Evolutionary conservation across 1,140 invertebrate species (phyloP).

Genomic region (Neuroterus valhalla): DNA sequence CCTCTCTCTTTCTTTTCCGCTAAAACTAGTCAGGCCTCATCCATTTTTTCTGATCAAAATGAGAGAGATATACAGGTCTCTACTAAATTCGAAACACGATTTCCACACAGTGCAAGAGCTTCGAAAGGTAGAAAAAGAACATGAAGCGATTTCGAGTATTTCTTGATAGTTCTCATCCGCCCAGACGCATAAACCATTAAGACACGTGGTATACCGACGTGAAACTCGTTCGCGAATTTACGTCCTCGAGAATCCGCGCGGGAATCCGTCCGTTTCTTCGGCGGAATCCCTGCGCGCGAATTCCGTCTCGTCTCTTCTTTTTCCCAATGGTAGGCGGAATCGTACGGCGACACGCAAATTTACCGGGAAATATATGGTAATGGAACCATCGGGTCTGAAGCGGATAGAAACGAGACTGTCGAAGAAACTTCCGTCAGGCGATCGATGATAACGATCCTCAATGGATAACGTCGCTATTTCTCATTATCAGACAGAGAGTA

Average conservation of each 20-base stretch:
- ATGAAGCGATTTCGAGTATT: background rate
- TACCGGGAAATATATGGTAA: conserved; percentile 62
- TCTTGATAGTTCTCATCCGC: conserved; percentile 25
- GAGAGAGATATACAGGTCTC: no score
- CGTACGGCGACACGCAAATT: conserved; percentile 53
- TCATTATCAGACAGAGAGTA: background rate
- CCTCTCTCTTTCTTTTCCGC: no score
- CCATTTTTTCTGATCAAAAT: no score
- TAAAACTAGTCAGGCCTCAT: no score
- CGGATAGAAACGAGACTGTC: conserved; percentile 54
- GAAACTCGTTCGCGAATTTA: conserved; percentile 49
- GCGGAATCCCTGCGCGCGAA: conserved; percentile 30
- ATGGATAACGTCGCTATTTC: conserved; percentile 32
- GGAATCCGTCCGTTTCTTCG: conserved; percentile 43
- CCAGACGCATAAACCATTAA: conserved; percentile 60
- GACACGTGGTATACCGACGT: conserved; percentile 38
- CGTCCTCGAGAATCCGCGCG: conserved; percentile 39
- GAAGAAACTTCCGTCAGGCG: conserved; percentile 46
- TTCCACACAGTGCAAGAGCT: no score
- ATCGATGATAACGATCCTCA: conserved; percentile 55
- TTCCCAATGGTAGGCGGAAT: conserved; percentile 34
- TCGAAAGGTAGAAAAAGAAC: no score
- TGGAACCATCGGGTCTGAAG: conserved; percentile 53
- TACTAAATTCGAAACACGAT: no score
- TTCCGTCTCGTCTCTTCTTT: conserved; percentile 40